A percentile compares a stretch with the other conserved stretches of the same genome.
These are phyloP conservation scores for Plemyria rubiginata DNA, from an alignment of 2,888 invertebrate genomes.

Conservation along the genomic window DNA sequence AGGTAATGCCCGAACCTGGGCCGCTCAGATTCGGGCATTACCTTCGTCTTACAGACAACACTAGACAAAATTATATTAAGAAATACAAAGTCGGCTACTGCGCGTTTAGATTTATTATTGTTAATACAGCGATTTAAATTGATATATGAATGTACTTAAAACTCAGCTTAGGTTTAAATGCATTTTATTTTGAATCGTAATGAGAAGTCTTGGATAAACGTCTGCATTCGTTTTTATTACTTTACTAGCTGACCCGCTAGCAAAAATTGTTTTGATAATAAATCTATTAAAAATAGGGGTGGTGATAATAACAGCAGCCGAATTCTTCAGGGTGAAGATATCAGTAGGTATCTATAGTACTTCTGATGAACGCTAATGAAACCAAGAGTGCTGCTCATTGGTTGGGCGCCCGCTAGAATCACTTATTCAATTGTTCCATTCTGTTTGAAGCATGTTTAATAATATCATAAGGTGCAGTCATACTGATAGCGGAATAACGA, in stretches of 20 bases:
- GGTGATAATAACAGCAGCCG: too few species aligned
- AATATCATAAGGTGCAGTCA: conserved; percentile 36
- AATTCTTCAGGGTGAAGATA: not conserved
- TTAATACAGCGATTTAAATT: conserved; percentile 51
- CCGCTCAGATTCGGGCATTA: conserved; percentile 7
- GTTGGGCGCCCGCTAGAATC: conserved; percentile 51
- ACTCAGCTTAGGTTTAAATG: conserved; percentile 7
- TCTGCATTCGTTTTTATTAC: too few species aligned
- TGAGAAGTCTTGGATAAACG: not conserved
- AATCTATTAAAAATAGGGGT: too few species aligned
- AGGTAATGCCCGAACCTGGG: too few species aligned
- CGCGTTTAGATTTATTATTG: conserved; percentile 47
- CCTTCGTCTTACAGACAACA: not conserved
- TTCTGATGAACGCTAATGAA: conserved; percentile 42
- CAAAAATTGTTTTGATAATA: too few species aligned
- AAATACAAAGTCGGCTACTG: conserved; percentile 44
- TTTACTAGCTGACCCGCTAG: too few species aligned
- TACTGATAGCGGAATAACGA: conserved; percentile 3
- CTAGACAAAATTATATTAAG: conserved; percentile 31
- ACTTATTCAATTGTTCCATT: conserved; percentile 60
- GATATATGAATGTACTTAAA: conserved; percentile 39
- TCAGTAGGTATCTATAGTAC: conserved; percentile 9
- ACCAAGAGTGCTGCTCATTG: conserved; percentile 52
- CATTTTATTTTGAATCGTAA: conserved; percentile 6
- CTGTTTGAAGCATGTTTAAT: conserved; percentile 43